A percentile compares a stretch with the other conserved stretches of the same genome.
phyloP scores from a whole-genome alignment of 35 echinoderm and acorn worm genomes.

The Antedon bifida region DNA sequence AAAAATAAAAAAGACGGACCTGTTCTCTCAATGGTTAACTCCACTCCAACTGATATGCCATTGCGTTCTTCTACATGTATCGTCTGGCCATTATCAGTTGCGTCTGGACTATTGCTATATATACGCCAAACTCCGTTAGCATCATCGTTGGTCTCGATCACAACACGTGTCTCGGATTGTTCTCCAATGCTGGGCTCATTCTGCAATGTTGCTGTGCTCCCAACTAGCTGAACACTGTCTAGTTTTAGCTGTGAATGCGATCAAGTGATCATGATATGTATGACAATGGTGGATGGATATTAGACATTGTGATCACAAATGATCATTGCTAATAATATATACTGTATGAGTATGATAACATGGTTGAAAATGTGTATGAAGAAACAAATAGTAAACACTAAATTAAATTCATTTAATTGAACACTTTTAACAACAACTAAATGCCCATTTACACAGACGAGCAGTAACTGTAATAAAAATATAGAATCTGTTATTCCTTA shows the following conservation, averaged over 20 bases:
- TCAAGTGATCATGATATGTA: background rate
- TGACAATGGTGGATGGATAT: background rate
- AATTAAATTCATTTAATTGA: too few species aligned
- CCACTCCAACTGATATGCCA: slow-evolving; percentile 77
- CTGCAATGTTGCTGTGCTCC: slow-evolving; percentile 24
- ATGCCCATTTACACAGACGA: too few species aligned
- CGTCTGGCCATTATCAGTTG: slow-evolving; percentile 12
- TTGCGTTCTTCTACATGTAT: slow-evolving; percentile 54
- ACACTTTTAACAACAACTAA: too few species aligned
- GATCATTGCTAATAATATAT: background rate
- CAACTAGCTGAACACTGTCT: slow-evolving; percentile 35
- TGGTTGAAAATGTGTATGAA: background rate
- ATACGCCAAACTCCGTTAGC: slow-evolving; percentile 91
- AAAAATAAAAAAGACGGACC: slow-evolving; percentile 35
- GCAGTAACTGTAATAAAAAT: too few species aligned
- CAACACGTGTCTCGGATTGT: slow-evolving; percentile 20
- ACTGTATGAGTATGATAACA: background rate
- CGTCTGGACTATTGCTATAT: slow-evolving; percentile 91
- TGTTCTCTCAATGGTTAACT: slow-evolving; percentile 77
- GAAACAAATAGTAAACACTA: background rate
- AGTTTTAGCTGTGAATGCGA: slow-evolving; percentile 42
- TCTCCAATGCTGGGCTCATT: slow-evolving; percentile 55
- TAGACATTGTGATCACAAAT: background rate
- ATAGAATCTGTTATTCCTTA: too few species aligned
- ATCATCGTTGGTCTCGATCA: slow-evolving; percentile 78